Conservation (phyloP, 1,140 invertebrate genomes). For the Philotrypesis tridentata region DNA sequence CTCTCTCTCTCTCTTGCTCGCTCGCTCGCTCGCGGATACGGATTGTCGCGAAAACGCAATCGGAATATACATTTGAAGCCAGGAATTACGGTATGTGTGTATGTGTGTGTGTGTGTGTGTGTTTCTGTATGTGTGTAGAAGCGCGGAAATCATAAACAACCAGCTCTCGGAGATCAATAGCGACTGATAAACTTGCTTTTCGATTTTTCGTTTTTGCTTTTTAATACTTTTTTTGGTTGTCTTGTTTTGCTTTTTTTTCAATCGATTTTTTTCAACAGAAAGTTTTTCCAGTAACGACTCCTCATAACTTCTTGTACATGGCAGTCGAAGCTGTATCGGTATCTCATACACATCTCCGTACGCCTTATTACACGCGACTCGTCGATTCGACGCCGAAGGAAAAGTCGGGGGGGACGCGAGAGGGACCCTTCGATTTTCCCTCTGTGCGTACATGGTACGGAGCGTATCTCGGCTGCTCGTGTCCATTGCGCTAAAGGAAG, state of each 20-base stretch:
- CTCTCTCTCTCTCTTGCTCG: neutral
- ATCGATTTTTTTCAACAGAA: constrained; percentile 23
- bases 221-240: neutral
- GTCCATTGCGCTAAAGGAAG: neutral
- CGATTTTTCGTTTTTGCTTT: constrained; percentile 16
- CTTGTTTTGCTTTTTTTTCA: neutral
- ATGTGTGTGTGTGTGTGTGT: neutral
- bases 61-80: neutral
- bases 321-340: constrained; percentile 44
- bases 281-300: constrained; percentile 19
- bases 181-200: constrained; percentile 46
- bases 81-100: constrained; percentile 6
- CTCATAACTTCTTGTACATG: constrained; percentile 34
- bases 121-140: no score
- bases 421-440: neutral
- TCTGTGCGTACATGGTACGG: no score
- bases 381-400: neutral
- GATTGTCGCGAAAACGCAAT: constrained; percentile 17
- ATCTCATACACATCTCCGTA: constrained; percentile 10
- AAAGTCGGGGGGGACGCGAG: neutral
- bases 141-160: constrained; percentile 14
- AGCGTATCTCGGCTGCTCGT: neutral
- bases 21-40: neutral
- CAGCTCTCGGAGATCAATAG: constrained; percentile 40
- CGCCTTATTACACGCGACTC: neutral